Base-by-base conservation (phyloP, 2,797 vertebrate genomes). In the Caiman crocodilus region DNA sequence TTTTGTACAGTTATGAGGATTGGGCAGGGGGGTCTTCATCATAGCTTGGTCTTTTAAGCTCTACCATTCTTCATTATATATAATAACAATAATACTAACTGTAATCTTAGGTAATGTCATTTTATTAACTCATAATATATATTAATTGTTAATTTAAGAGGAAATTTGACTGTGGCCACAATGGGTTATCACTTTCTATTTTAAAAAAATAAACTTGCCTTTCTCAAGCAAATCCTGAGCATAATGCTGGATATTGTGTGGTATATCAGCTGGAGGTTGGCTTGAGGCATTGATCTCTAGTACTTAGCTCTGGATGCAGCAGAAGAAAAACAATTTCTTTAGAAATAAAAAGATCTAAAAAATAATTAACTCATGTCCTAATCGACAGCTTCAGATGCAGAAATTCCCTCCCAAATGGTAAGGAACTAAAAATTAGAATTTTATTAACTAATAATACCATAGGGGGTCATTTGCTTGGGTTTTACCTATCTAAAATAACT, bases 341-440 rank as follows among this genome's bases (percentile, higher is more conserved):
- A 50, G 42, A 50, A 50, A 50, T 50, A 50, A 50, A 50, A 50
- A 50, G 42, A 50, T 50, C 42, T 50, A 50, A 30, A 92, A 94
- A 63, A 84, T 95, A 71, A 74, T 92, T 90, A 83, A 76, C 74
- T 79, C 67, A 28, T 50, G 63, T 21, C 58, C 77, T 93, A 60
- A 82, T 21, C 89, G 42, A 30, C 58, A 59, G 89, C 88, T 88
- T 95, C 93, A 86, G 69, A 85, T 63, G 74, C 76, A 95, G 94
- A 92, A 89, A 91, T 94, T 89, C 84, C 82, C 93, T 87, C 61
- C 84, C 25, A 91, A 94, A 90, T 83, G 50, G 85, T 74, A 80
- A 95, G 57, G 79, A 95, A 94, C 59, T 94, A 91, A 85, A 93
- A 94, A 94, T 94, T 88, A 96, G 82, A 92, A 87, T 96, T 95